Base-by-base conservation (phyloP, 2,113 vertebrate genomes). In the Pungitius pungitius region DNA sequence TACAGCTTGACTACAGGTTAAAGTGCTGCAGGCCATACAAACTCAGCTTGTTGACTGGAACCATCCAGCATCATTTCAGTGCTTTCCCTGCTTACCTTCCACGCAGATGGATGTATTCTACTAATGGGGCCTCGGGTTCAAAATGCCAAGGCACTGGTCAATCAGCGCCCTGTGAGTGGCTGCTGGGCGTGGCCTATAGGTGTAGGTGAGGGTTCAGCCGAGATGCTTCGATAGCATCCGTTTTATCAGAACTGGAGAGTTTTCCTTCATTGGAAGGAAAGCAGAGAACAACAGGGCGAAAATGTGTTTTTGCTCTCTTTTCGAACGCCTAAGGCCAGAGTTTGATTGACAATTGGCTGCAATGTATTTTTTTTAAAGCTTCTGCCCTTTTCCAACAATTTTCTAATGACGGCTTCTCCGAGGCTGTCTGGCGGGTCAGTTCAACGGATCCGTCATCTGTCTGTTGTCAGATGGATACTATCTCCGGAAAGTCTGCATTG, bases 1-100 rank as follows among this genome's bases (percentile, higher is more conserved):
- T 79, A 66, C 55, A 22, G 52, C 67, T 62, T 22, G 59, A 33
- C 63, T 71, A 70, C 56, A 73, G 70, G 59, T 80, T 56, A 43
- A 68, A 75, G 61, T 60, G 58, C 67, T 73, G 62, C 54, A 70
- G 70, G 39, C 27, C 66, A 75, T 77, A 71, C 1, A 8, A 67
- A 43, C 65, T 56, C 26, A 55, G 54, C 51, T n/a, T 75, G 55
- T 64, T 70, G 62, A 64, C 61, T 40, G 9, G 2, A 18, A 9
- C 14, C 54, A 27, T 8, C 40, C 8, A 57, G 55, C 27, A 11
- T 22, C 27, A 69, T 51, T 61, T 40, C 7, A 1, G 35, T 43
- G 22, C 30, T 30, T 30, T 3, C 30, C 30, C 30, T 40, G 45
- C 7, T 8, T 47, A 47, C 8, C 45, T 47, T 20, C 7, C 45